Base-by-base conservation (phyloP, 2,888 invertebrate species). In the Pammene aurita region DNA sequence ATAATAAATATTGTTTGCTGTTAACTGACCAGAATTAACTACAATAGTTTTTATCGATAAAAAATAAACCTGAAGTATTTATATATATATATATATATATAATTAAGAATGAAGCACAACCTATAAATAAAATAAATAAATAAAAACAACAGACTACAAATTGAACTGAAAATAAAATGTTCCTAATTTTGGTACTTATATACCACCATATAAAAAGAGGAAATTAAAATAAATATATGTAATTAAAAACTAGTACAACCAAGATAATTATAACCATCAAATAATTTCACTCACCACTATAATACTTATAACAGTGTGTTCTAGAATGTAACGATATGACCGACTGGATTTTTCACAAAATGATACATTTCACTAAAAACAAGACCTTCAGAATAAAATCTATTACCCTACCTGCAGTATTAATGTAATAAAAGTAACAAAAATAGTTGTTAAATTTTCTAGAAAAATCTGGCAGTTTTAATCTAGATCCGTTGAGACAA, bases 191-290 rank as follows among this genome's bases (percentile, higher is more conserved):
- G n/a, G n/a, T n/a, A n/a, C n/a, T n/a, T n/a, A n/a, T n/a, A n/a
- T n/a, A n/a, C n/a, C n/a, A n/a, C n/a, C n/a, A n/a, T n/a, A n/a
- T n/a, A n/a, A n/a, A n/a, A n/a, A n/a, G n/a, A n/a, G n/a, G n/a
- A n/a, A n/a, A n/a, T n/a, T n/a, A n/a, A n/a, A n/a, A n/a, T n/a
- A n/a, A n/a, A n/a, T n/a, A n/a, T n/a, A n/a, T n/a, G n/a, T n/a
- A n/a, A n/a, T n/a, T n/a, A n/a, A n/a, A n/a, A n/a, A n/a, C n/a
- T 41, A 56, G 56, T 56, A 58, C 44, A 35, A 35, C 52, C 26
- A 34, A 6, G 26, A 26, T 13, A 38, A 38, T 38, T 38, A 2
- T 14, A 54, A 54, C 6, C 26, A 13, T 26, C 13, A 26, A 10
- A 52, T 50, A 52, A 52, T 26, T 48, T 48, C 7, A 48, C 16